Evolutionary conservation across 2,113 vertebrate species (phyloP).

Genomic region (Sinocyclocheilus grahami): DNA sequence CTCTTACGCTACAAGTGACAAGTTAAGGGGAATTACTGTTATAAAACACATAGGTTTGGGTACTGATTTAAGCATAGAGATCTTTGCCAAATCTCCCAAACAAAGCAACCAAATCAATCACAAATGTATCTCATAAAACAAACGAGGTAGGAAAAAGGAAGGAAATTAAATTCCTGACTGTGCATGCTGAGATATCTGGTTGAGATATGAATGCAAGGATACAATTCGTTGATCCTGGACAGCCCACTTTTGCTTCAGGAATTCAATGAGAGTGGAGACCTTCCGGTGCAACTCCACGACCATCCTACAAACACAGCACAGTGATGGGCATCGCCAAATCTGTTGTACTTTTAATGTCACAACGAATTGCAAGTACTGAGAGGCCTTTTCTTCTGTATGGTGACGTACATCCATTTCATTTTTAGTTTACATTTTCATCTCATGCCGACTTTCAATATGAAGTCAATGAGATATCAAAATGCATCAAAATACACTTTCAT

Average conservation of each 20-base stretch:
- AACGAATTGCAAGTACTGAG: neutral
- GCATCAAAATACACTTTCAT: neutral
- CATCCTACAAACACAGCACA: constrained; percentile 81
- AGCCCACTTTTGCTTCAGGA: constrained; percentile 96
- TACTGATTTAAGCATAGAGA: neutral
- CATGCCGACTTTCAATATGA: too few species aligned
- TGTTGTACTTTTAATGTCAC: neutral
- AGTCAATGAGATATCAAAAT: too few species aligned
- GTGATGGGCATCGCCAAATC: neutral
- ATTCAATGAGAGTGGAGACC: constrained; percentile 96
- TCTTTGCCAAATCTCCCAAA: neutral
- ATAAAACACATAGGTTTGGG: neutral
- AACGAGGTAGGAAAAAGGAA: constrained; percentile 13
- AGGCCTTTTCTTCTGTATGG: neutral
- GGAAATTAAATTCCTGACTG: neutral
- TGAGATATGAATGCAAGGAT: constrained; percentile 76
- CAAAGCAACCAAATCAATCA: neutral
- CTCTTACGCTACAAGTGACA: constrained; percentile 81
- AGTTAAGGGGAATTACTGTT: constrained; percentile 69
- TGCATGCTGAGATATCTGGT: neutral
- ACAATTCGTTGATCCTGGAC: constrained; percentile 92
- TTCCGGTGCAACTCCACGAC: constrained; percentile 97
- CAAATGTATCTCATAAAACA: constrained; percentile 16
- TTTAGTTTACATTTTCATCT: too few species aligned
- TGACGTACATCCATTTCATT: too few species aligned